Conservation (phyloP, 1,140 invertebrate species). For the Calephelis virginiensis region DNA sequence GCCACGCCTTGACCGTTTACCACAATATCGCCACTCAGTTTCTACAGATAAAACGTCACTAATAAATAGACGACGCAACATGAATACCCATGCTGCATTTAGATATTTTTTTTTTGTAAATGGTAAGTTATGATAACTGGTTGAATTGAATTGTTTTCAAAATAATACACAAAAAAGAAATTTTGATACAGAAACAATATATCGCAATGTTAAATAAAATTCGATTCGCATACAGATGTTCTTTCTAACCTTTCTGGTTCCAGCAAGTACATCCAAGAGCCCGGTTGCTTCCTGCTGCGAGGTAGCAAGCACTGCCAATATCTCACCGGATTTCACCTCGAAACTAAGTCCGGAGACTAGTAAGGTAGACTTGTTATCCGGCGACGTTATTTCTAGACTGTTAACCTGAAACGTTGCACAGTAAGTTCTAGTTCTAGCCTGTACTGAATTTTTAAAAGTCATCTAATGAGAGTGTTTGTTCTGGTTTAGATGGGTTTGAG, state of each 20-base stretch:
- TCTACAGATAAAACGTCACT: constrained; percentile 41
- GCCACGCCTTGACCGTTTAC: constrained; percentile 91
- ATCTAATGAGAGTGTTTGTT: too few species aligned
- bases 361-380: constrained; percentile 74
- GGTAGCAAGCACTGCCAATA: constrained; percentile 93
- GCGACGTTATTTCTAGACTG: constrained; percentile 79
- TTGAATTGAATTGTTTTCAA: too few species aligned
- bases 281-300: constrained; percentile 88
- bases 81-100: too few species aligned
- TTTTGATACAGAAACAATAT: too few species aligned
- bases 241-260: constrained; percentile 79
- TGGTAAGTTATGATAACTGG: too few species aligned
- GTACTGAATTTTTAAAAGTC: too few species aligned
- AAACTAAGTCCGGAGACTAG: constrained; percentile 72
- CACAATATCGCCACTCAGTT: constrained; percentile 87
- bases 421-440: too few species aligned
- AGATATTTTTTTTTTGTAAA: too few species aligned
- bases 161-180: too few species aligned
- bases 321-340: constrained; percentile 92
- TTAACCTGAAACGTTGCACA: constrained; percentile 65
- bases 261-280: constrained; percentile 89
- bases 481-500: too few species aligned
- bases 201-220: too few species aligned
- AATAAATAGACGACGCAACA: background rate
- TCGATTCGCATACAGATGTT: too few species aligned